Percentiles rank a stretch among this genome's conserved stretches.
phyloP scores from a whole-genome alignment of 2,888 invertebrate genomes.

The Erannis defoliaria region DNA sequence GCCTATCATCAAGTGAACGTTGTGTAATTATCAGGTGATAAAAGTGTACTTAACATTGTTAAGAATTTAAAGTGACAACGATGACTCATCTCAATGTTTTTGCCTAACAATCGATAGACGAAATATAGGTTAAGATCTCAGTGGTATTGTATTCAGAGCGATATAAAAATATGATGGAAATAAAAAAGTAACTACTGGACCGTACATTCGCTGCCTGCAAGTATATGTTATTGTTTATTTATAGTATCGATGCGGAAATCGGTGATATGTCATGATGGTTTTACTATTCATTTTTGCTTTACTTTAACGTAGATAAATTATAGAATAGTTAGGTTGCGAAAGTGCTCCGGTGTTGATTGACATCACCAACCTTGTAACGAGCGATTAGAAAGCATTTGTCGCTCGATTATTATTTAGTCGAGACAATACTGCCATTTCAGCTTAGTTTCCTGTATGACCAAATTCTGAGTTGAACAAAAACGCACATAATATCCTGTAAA shows the following conservation, averaged over 20 bases:
- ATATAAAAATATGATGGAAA: conserved; percentile 71
- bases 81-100: conserved; percentile 80
- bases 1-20: conserved; percentile 61
- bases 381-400: conserved; percentile 79
- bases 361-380: conserved; percentile 78
- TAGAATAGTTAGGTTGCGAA: conserved; percentile 78
- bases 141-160: conserved; percentile 76
- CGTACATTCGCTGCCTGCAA: conserved; percentile 66
- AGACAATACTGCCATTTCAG: conserved; percentile 73
- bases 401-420: conserved; percentile 56
- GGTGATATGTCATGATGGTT: conserved; percentile 80
- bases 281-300: conserved; percentile 72
- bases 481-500: conserved; percentile 19
- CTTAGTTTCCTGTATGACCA: conserved; percentile 65
- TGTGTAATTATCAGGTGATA: conserved; percentile 74
- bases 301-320: conserved; percentile 70
- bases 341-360: conserved; percentile 76
- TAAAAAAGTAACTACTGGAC: conserved; percentile 65
- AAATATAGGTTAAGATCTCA: conserved; percentile 85
- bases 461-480: conserved; percentile 24
- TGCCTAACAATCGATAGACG: conserved; percentile 85
- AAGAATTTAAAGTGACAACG: conserved; percentile 59
- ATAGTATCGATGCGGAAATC: conserved; percentile 79
- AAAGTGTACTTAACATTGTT: conserved; percentile 54
- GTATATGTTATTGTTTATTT: conserved; percentile 80